These are phyloP conservation scores for Lamellibrachia columna DNA, from an alignment of 2,888 invertebrate genomes.

Conservation along the genomic window DNA sequence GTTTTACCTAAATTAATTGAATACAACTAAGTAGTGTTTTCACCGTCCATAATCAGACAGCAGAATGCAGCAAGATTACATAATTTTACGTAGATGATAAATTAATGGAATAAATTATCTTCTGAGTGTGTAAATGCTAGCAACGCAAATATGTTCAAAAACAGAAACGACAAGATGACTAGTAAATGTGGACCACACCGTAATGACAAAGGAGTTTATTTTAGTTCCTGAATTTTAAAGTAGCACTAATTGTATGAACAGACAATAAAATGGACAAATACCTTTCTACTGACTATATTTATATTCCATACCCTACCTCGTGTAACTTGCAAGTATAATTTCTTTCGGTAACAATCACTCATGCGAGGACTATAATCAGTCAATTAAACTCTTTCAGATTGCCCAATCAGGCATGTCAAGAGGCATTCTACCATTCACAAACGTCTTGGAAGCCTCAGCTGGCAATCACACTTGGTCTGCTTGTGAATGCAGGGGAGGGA, in stretches of 20 bases:
- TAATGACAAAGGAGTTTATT: not conserved
- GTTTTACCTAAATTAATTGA: not conserved
- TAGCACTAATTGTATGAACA: not conserved
- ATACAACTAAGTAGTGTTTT: not conserved
- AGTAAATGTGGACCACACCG: not conserved
- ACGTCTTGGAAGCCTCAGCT: not conserved
- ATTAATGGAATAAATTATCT: not conserved
- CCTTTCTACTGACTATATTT: not conserved
- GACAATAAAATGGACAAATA: not conserved
- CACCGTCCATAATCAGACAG: not conserved
- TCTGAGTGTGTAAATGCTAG: not conserved
- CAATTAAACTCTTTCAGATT: not conserved
- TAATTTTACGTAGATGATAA: not conserved
- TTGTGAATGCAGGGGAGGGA: not conserved
- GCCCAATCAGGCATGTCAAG: not conserved
- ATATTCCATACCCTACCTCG: not conserved
- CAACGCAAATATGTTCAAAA: constrained; percentile 12
- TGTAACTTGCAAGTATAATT: not conserved
- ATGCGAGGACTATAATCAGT: not conserved
- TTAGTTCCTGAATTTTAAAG: not conserved
- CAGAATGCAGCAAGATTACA: not conserved
- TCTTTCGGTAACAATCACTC: not conserved
- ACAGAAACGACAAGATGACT: not conserved
- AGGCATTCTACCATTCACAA: not conserved
- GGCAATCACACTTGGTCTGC: not conserved